These are phyloP conservation scores for Lingula anatina DNA, from an alignment of 2,888 invertebrate species.

Conservation along the genomic window DNA sequence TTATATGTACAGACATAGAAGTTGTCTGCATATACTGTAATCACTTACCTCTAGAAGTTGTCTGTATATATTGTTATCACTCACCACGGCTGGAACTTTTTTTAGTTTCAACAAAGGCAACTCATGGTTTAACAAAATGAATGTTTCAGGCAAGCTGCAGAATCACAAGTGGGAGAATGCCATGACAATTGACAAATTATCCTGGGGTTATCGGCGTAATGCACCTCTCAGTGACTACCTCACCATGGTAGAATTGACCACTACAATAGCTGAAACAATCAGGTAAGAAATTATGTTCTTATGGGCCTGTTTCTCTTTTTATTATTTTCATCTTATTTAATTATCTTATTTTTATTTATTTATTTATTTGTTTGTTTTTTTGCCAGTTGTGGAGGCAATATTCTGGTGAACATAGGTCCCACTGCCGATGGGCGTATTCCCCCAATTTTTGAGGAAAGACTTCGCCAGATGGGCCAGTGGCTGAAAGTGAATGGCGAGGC, in stretches of 20 bases:
- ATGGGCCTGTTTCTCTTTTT: no score
- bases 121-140: no score
- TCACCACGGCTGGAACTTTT: no score
- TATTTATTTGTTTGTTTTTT: slow-evolving; percentile 1
- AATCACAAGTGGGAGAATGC: no score
- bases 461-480: slow-evolving; percentile 74
- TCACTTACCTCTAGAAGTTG: no score
- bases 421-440: slow-evolving; percentile 79
- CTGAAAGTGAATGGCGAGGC: no score
- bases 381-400: slow-evolving; percentile 59
- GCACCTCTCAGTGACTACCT: slow-evolving; percentile 33
- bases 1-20: no score
- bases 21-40: no score
- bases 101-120: no score
- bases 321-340: neutral
- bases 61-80: no score
- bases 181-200: slow-evolving; percentile 79
- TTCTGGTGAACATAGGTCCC: slow-evolving; percentile 78
- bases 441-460: slow-evolving; percentile 78
- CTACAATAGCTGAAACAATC: slow-evolving; percentile 37
- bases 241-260: slow-evolving; percentile 57
- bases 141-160: slow-evolving; percentile 21
- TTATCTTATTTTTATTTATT: no score
- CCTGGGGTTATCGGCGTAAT: slow-evolving; percentile 57
- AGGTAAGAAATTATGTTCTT: slow-evolving; percentile 31